Base-by-base conservation (phyloP, 2,797 vertebrate genomes). In the Sarcoramphus papa region DNA sequence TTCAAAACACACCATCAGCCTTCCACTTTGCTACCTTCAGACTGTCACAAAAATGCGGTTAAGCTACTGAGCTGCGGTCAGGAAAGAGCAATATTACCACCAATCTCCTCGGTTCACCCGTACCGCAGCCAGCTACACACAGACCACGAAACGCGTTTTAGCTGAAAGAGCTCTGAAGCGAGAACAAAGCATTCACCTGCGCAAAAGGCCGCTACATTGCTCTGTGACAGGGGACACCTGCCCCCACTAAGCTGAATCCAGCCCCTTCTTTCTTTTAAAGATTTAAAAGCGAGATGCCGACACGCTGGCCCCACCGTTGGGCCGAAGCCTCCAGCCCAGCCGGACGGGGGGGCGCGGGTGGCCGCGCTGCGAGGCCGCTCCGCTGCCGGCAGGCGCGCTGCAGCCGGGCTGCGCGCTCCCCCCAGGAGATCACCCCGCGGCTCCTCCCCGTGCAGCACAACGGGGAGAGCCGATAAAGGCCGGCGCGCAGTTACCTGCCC, bases 71-170 rank as follows among this genome's bases (percentile, higher is more conserved):
- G 40, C 73, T 18, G 85, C 70, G 70, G 48, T 20, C 40, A 12
- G 51, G 3, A 2, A 0, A 8, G 14, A 0, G 51, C 59, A 33
- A 1, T 1, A 7, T 1, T 3, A 43, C 35, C 65, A 2, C 53
- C 2, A 2, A 8, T 4, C 53, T 7, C 80, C n/a, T 2, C 27
- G 28, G 12, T 3, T 10, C 14, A 5, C 9, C 19, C 2, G 3
- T 8, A 16, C 88, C 88, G 30, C 80, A 57, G 80, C 33, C 75
- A 8, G 33, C 31, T 3, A 7, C 28, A 14, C 48, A 1, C 51
- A 12, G 21, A 68, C 73, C 88, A 7, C 88, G 14, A 8, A 12
- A 8, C 15, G 17, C 74, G 4, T 7, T 33, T 8, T 5, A n/a
- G n/a, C 67, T 2, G 12, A 35, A 14, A 21, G 8, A 3, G 27